Evolutionary conservation across 92 coral and sea anemone species (phyloP), one percentile per base, ranked within the genome.

Genomic region (Hydrozoanthus gracilis): DNA sequence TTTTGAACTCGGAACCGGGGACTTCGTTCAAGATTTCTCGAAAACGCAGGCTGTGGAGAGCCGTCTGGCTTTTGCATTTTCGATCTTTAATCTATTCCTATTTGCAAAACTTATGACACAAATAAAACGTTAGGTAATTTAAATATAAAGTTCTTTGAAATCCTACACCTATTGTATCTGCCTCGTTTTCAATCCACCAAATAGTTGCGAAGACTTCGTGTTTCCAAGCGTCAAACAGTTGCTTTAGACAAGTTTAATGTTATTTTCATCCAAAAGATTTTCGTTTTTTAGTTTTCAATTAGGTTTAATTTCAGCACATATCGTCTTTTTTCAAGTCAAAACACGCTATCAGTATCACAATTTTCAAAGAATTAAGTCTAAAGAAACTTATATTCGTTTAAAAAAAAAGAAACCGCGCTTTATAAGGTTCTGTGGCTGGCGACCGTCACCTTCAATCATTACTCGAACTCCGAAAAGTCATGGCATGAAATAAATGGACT

Each of bases 111-210:
- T 49, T 64, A 11, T 65, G 35, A 15, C 74, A 80, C 73, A 47
- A 65, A 11, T 12, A 48, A 55, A 45, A 78, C 61, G 39, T 27
- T 27, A 27, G 39, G 39, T 27, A 27, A 60, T 44, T 61, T 20
- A 52, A 58, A 60, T 78, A 51, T 35, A 46, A 58, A 6, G 13
- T 44, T 15, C 4, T 3, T 16, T 73, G 58, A 7, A 50, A 12
- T 16, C 4, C 49, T 14, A n/a, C 6, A 0, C 44, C 49, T 44
- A 18, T 74, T 2, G 65, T n/a, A 35, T 16, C 15, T 72, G 56
- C 85, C 85, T 80, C 85, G 85, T 13, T 80, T 64, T 67, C 74
- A 65, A 46, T 9, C 27, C 44, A 35, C 0, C 85, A 65, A 48
- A 80, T 80, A 35, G 62, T 80, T 80, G 20, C 55, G 74, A 80